Evolutionary conservation across 2,888 invertebrate species (phyloP).

Genomic region (Amaurobius ferox): DNA sequence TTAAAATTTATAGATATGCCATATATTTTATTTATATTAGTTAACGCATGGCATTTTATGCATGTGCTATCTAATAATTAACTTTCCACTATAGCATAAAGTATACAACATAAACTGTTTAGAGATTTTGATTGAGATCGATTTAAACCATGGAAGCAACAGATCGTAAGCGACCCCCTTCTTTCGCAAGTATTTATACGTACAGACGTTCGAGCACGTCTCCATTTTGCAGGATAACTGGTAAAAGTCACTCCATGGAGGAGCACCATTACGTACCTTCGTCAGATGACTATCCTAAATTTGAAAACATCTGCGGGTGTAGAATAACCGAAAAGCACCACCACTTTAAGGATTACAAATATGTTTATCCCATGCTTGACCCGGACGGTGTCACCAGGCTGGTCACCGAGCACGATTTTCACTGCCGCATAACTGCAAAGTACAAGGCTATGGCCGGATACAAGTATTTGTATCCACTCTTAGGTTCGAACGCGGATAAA

Average conservation of each 20-base stretch:
- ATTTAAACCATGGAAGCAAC: not conserved
- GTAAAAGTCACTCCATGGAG: constrained; percentile 82
- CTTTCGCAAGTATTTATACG: constrained; percentile 58
- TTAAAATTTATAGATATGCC: too few species aligned
- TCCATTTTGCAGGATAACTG: constrained; percentile 83
- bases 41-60: too few species aligned
- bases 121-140: not conserved
- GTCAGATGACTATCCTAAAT: constrained; percentile 46
- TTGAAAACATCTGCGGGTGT: constrained; percentile 67
- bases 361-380: constrained; percentile 83
- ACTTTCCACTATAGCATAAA: too few species aligned
- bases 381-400: constrained; percentile 53
- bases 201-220: constrained; percentile 75
- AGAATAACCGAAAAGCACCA: constrained; percentile 82
- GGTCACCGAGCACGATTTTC: constrained; percentile 71
- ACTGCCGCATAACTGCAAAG: constrained; percentile 69
- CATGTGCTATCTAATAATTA: too few species aligned
- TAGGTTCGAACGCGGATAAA: constrained; percentile 83
- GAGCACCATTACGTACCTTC: constrained; percentile 80
- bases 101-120: too few species aligned
- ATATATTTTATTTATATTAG: too few species aligned
- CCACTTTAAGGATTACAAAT: constrained; percentile 84
- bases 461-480: constrained; percentile 85
- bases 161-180: constrained; percentile 32
- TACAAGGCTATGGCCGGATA: constrained; percentile 77